Evolutionary conservation across 2,797 vertebrate species (phyloP), one percentile per base, ranked within the genome.

Genomic region (Melanotaenia nigrans): DNA sequence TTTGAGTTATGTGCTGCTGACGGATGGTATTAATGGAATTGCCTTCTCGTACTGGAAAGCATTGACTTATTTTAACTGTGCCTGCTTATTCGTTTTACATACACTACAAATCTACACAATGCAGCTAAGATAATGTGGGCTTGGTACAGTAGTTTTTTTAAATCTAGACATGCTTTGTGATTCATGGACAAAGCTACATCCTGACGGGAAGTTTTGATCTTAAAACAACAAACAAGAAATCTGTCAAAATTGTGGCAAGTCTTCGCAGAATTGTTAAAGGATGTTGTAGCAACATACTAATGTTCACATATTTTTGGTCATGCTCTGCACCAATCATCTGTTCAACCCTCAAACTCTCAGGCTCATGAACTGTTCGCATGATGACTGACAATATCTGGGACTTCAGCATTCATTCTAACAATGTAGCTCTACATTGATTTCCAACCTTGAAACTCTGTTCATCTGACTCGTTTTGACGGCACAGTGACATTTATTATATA

Each of bases 1-100:
- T 71, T 73, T 59, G 53, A 56, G n/a, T 56, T 68, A 40, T 68
- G 40, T 64, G 38, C 66, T 63, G 62, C 45, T 79, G 71, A 69
- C 61, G 40, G 14, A 55, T 51, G 7, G 22, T 54, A 85, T 61
- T 78, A 65, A 86, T 30, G 78, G 38, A 77, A 73, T 65, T 73
- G 61, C 28, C 51, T 73, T 35, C 66, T 76, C 58, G 62, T 73
- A 28, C 38, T 72, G 22, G 40, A 49, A 60, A 42, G 12, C 24
- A 36, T 57, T n/a, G 24, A 72, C 30, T 68, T 68, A 70, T 73
- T 66, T 45, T 82, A 81, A 56, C 57, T 68, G 62, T 36, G 33
- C 54, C 33, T 66, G 65, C 49, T 47, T 74, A 30, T 71, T 63
- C 40, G 61, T 59, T 73, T 67, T 70, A 20, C 49, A 53, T 57